phyloP scores from a whole-genome alignment of 1,140 invertebrate genomes.

The Euschistus heros region DNA sequence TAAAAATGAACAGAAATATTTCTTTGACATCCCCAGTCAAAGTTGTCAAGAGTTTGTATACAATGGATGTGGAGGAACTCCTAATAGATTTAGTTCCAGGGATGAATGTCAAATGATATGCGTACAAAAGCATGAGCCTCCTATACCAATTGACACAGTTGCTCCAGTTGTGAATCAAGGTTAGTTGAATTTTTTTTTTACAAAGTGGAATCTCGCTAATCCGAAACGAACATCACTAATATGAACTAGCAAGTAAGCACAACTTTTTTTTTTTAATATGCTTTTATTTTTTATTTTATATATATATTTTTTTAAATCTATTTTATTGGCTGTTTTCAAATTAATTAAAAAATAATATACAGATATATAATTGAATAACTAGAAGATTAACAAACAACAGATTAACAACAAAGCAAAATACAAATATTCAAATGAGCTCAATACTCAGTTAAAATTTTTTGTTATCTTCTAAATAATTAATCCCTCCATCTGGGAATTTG shows the following conservation, averaged over 20 bases:
- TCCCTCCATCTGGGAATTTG: too few species aligned
- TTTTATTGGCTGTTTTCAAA: too few species aligned
- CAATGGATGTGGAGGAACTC: conserved; percentile 58
- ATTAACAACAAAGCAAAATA: too few species aligned
- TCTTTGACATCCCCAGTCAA: conserved; percentile 54
- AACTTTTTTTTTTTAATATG: too few species aligned
- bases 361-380: too few species aligned
- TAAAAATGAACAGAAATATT: conserved; percentile 54
- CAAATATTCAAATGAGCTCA: too few species aligned
- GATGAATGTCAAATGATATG: conserved; percentile 39
- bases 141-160: background rate
- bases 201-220: background rate
- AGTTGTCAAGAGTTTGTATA: conserved; percentile 56
- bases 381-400: too few species aligned
- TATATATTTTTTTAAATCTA: too few species aligned
- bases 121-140: conserved; percentile 11
- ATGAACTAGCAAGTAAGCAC: background rate
- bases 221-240: background rate
- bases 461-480: too few species aligned
- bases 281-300: too few species aligned
- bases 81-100: conserved; percentile 44
- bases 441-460: too few species aligned
- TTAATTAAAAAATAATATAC: too few species aligned
- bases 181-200: background rate
- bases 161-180: conserved; percentile 10